phyloP scores from a whole-genome alignment of 2,888 invertebrate species.

The Torymus texanus region DNA sequence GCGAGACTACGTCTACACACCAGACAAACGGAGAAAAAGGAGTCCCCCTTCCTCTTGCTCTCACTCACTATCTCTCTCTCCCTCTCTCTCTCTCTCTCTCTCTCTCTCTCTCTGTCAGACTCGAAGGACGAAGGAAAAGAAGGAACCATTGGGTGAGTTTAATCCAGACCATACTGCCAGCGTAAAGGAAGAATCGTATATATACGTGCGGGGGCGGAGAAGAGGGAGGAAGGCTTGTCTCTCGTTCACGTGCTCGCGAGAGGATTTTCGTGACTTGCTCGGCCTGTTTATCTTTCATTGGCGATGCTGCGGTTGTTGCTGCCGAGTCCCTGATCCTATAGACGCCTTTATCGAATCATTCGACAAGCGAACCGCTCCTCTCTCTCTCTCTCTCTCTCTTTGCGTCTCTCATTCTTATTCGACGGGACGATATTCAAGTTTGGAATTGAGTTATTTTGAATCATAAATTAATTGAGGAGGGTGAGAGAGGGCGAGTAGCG shows the following conservation, averaged over 20 bases:
- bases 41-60: too few relatives aligned
- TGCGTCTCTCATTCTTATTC: conserved; percentile 12
- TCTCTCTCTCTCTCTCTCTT: neutral
- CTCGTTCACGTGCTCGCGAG: conserved; percentile 43
- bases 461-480: conserved; percentile 45
- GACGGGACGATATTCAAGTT: conserved; percentile 26
- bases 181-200: neutral
- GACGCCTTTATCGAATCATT: conserved; percentile 36
- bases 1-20: neutral
- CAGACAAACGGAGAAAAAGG: too few relatives aligned
- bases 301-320: conserved; percentile 9
- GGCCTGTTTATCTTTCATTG: conserved; percentile 51
- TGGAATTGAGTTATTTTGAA: conserved; percentile 51
- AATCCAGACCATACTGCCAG: conserved; percentile 24
- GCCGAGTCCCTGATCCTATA: neutral
- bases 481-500: neutral
- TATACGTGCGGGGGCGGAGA: neutral
- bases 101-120: too few relatives aligned
- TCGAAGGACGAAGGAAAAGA: conserved; percentile 14
- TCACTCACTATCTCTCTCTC: too few relatives aligned
- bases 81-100: too few relatives aligned
- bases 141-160: conserved; percentile 37
- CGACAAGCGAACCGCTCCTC: conserved; percentile 15
- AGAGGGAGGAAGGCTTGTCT: conserved; percentile 31
- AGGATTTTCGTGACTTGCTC: conserved; percentile 38